Base-by-base conservation (phyloP, 2,888 invertebrate species). In the Alloscopus bannaensis region DNA sequence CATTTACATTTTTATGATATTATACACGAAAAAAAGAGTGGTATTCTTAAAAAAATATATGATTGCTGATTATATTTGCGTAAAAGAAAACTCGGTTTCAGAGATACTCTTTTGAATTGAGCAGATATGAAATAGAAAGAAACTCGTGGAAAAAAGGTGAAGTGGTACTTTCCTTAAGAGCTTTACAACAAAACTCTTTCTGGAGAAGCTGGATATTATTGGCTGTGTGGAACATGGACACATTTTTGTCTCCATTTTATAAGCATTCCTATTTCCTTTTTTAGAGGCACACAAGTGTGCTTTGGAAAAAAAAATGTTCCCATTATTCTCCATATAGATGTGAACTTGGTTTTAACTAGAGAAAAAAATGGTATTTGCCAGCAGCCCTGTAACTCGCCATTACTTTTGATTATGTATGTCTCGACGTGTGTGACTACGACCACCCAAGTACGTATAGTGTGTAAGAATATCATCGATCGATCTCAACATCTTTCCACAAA, bases 381-480 rank as follows among this genome's bases (percentile, higher is more conserved):
- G 11, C 20, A 18, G 18, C 18, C n/a, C 59, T n/a, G n/a, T 31
- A 29, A 59, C 31, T 59, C 18, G n/a, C 31, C 31, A 59, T 59
- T 29, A 31, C 28, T 57, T 57, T 57, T 57, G 31, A 59, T 52
- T 52, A 52, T 52, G 24, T 11, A 47, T 47, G 52, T 52, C 24
- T 3, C 20, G n/a, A 31, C 13, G 16, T 57, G 28, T 59, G 59
- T 59, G 55, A 55, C 55, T 55, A 1, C 8, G 59, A 2, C 8
- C 55, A 26, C 4, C 2, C 3, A 50, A 66, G 29, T 13, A 42
- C 59, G 47, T 36, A 36, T 36, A 40, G 18, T 52, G 52, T 70
- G 45, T 64, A 55, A 72, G 72, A 64, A 62, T 64, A 72, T 72
- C 62, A 72, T 72, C 72, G 72, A 72, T 72, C 72, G 72, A 72